Evolutionary conservation across 2,888 invertebrate species (phyloP).

Genomic region (Epinotia bilunana): DNA sequence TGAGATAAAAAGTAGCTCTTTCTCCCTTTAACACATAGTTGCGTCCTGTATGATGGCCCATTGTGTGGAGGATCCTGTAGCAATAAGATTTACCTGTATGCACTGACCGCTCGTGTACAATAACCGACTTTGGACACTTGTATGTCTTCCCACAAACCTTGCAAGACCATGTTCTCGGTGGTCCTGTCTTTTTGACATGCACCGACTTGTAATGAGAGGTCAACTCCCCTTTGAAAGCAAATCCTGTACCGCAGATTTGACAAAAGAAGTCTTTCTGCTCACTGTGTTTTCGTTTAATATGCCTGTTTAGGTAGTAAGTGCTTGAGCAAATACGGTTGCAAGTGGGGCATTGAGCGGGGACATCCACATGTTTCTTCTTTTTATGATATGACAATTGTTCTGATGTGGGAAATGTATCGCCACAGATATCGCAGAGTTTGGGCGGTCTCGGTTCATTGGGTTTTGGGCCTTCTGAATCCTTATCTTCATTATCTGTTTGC

Average conservation of each 20-base stretch:
- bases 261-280: slow-evolving; percentile 66
- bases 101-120: slow-evolving; percentile 77
- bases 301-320: slow-evolving; percentile 66
- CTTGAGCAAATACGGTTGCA: slow-evolving; percentile 66
- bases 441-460: slow-evolving; percentile 33
- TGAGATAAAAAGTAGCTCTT: too few species aligned
- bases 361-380: slow-evolving; percentile 61
- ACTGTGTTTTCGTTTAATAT: slow-evolving; percentile 70
- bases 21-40: too few species aligned
- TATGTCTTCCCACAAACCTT: slow-evolving; percentile 74
- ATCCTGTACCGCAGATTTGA: slow-evolving; percentile 66
- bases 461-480: slow-evolving; percentile 50
- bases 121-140: slow-evolving; percentile 71
- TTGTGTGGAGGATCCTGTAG: background rate
- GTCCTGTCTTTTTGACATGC: slow-evolving; percentile 64
- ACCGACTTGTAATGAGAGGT: slow-evolving; percentile 65
- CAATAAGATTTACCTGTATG: slow-evolving; percentile 71
- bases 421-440: slow-evolving; percentile 74
- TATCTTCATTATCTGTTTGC: slow-evolving; percentile 47
- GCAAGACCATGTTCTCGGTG: slow-evolving; percentile 65
- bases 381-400: slow-evolving; percentile 66
- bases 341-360: slow-evolving; percentile 65
- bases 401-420: slow-evolving; percentile 63
- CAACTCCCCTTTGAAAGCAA: slow-evolving; percentile 70
- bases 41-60: too few species aligned